Percentiles rank a stretch among this genome's conserved stretches.
phyloP scores from a whole-genome alignment of 1,140 invertebrate species.

The Trichonephila inaurata region DNA sequence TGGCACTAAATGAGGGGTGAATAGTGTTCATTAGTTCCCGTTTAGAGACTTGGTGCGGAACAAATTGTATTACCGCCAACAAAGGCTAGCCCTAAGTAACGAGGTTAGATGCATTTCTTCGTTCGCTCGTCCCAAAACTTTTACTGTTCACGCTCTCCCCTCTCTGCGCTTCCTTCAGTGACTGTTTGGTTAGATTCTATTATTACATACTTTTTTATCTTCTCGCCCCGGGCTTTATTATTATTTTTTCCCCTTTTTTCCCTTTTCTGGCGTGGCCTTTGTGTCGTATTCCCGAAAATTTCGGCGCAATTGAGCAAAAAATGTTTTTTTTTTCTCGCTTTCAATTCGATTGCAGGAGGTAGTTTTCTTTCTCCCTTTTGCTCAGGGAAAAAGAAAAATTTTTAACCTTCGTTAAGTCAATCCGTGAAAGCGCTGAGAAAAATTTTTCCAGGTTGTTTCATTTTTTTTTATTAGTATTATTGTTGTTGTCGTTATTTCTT shows the following conservation, averaged over 20 bases:
- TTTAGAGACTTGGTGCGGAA: slow-evolving; percentile 72
- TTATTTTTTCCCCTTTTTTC: slow-evolving; percentile 54
- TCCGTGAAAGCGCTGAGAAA: background rate
- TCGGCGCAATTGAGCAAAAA: slow-evolving; percentile 60
- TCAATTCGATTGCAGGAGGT: background rate
- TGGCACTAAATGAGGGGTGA: slow-evolving; percentile 72
- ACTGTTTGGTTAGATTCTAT: background rate
- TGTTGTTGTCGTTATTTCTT: background rate
- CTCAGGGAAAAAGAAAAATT: slow-evolving; percentile 34
- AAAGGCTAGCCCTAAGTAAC: slow-evolving; percentile 56
- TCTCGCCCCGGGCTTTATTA: slow-evolving; percentile 7
- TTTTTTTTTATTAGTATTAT: slow-evolving; percentile 15
- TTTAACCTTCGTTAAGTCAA: slow-evolving; percentile 62
- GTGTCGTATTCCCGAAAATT: slow-evolving; percentile 19
- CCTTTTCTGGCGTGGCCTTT: slow-evolving; percentile 31
- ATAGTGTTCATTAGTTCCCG: slow-evolving; percentile 74
- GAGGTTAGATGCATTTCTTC: slow-evolving; percentile 67
- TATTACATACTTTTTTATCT: slow-evolving; percentile 38
- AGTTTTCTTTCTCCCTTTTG: background rate
- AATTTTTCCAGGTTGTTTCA: slow-evolving; percentile 23
- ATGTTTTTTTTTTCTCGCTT: slow-evolving; percentile 57
- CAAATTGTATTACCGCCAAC: slow-evolving; percentile 74
- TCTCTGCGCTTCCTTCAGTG: background rate
- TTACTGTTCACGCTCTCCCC: slow-evolving; percentile 48
- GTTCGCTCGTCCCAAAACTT: slow-evolving; percentile 58